Percentiles rank a stretch among this genome's conserved stretches.
Evolutionary conservation across 2,888 invertebrate species (phyloP).

Genomic region (Dicycla oo): DNA sequence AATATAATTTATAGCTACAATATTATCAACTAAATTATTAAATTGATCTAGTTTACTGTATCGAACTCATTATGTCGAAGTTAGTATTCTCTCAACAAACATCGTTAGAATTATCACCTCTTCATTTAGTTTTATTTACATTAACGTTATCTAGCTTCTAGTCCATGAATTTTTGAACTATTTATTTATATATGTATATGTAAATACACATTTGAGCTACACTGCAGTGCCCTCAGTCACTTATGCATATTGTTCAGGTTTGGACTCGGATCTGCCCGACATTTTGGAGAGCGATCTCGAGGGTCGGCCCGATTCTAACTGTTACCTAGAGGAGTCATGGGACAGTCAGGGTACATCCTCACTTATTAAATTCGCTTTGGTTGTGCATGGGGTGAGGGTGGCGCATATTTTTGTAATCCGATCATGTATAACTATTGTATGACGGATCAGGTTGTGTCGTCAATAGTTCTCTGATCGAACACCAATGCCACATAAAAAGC

Average conservation of each 20-base stretch:
- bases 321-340: constrained; percentile 90
- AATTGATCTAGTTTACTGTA: constrained; percentile 34
- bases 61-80: constrained; percentile 21
- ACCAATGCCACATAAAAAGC: constrained; percentile 60
- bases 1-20: constrained; percentile 25
- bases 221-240: constrained; percentile 45
- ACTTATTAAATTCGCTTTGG: constrained; percentile 75
- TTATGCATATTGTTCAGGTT: constrained; percentile 84
- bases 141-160: constrained; percentile 54
- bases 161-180: constrained; percentile 79
- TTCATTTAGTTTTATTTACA: constrained; percentile 30
- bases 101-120: constrained; percentile 34
- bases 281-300: constrained; percentile 88
- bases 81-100: constrained; percentile 28
- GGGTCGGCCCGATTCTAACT: constrained; percentile 88
- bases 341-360: constrained; percentile 85
- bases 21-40: constrained; percentile 34
- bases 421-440: constrained; percentile 44
- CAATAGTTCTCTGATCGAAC: constrained; percentile 55
- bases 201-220: constrained; percentile 28
- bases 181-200: constrained; percentile 18
- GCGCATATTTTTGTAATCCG: constrained; percentile 60
- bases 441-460: constrained; percentile 54
- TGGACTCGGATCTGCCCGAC: constrained; percentile 87
- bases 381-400: constrained; percentile 83